Conservation (phyloP, 2,888 invertebrate species). For the Sthenelais limicola region DNA sequence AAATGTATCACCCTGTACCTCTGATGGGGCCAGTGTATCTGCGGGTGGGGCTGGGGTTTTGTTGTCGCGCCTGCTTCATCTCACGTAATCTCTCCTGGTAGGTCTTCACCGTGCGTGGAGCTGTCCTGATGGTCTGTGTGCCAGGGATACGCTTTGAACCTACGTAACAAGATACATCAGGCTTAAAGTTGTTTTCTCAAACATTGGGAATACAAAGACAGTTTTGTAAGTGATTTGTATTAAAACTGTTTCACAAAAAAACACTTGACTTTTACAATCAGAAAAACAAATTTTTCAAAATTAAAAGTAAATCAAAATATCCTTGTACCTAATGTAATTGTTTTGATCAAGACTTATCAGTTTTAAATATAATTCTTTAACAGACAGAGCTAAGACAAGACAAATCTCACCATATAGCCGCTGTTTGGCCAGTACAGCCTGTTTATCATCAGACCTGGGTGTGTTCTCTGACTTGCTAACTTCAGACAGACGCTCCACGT, state of each 20-base stretch:
- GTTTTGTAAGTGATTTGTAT: too few species aligned
- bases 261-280: too few species aligned
- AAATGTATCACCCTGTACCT: too few species aligned
- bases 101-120: slow-evolving; percentile 61
- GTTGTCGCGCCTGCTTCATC: slow-evolving; percentile 55
- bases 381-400: not conserved
- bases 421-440: slow-evolving; percentile 54
- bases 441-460: slow-evolving; percentile 34
- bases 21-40: slow-evolving; percentile 6
- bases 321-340: too few species aligned
- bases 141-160: slow-evolving; percentile 54
- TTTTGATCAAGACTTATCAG: too few species aligned
- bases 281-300: too few species aligned
- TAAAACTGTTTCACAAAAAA: too few species aligned
- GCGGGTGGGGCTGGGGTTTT: not conserved
- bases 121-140: slow-evolving; percentile 26
- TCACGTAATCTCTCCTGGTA: slow-evolving; percentile 67
- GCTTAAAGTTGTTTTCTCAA: too few species aligned
- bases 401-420: slow-evolving; percentile 57
- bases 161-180: slow-evolving; percentile 1
- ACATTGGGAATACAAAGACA: too few species aligned
- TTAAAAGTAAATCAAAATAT: too few species aligned
- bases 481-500: slow-evolving; percentile 46
- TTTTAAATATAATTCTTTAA: not conserved
- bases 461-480: slow-evolving; percentile 45